A percentile compares a stretch with the other conserved stretches of the same genome.
phyloP scores from a whole-genome alignment of 2,797 vertebrate genomes.

The Poecile montanus region DNA sequence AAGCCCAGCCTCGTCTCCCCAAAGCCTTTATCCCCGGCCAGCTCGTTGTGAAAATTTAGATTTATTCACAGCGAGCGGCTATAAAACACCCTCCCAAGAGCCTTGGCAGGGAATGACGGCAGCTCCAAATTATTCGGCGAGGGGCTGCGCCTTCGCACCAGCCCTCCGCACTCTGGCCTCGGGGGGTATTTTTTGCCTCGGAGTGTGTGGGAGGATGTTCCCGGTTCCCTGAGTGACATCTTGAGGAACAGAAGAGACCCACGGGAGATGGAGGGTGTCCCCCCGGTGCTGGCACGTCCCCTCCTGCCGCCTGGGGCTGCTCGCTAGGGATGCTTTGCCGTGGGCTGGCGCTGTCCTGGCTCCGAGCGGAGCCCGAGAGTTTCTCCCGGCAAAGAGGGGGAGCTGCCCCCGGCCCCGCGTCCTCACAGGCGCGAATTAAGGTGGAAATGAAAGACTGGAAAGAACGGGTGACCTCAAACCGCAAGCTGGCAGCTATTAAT shows the following conservation, averaged over 20 bases:
- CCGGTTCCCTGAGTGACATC: rapidly evolving
- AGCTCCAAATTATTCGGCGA: background rate
- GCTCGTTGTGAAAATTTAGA: background rate
- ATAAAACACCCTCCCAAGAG: background rate
- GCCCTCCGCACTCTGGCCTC: background rate
- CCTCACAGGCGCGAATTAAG: background rate
- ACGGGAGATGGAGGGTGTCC: background rate
- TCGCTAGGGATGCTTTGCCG: rapidly evolving
- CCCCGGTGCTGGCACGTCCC: background rate
- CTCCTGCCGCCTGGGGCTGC: background rate
- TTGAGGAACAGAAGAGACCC: background rate
- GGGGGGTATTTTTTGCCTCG: background rate
- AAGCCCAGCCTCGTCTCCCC: background rate
- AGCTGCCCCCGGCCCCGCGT: background rate
- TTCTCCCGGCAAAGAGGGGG: background rate
- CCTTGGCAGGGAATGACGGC: background rate
- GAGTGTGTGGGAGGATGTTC: background rate
- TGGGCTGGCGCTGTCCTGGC: background rate
- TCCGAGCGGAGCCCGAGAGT: background rate
- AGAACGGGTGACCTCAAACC: slow-evolving; percentile 57
- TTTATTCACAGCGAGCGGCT: background rate
- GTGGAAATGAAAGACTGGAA: slow-evolving; percentile 45
- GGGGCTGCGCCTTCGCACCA: background rate
- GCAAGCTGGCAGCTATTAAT: slow-evolving; percentile 44
- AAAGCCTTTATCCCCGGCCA: background rate